These are phyloP conservation scores for Drosophila eugracilis DNA, from an alignment of 1,140 invertebrate genomes.

Conservation along the genomic window DNA sequence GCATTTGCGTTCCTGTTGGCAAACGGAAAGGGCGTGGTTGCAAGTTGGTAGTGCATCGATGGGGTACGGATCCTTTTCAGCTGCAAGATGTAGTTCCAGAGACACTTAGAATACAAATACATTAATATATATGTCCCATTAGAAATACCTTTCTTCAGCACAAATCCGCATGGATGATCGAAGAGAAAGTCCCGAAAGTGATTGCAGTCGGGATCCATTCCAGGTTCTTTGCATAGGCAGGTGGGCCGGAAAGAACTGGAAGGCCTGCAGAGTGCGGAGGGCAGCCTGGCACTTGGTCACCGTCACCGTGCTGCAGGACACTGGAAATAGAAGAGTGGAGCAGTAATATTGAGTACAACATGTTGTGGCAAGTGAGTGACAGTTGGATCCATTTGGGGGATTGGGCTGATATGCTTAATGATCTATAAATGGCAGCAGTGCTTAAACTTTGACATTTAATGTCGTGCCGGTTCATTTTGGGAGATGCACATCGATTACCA, in stretches of 20 bases:
- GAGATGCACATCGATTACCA: slow-evolving; percentile 69
- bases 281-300: slow-evolving; percentile 96
- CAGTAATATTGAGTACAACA: slow-evolving; percentile 18
- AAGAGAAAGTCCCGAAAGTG: slow-evolving; percentile 96
- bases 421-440: slow-evolving; percentile 78
- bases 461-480: slow-evolving; percentile 56
- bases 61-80: slow-evolving; percentile 94
- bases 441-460: slow-evolving; percentile 74
- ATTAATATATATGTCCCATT: not conserved
- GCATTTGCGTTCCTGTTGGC: slow-evolving; percentile 91
- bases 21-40: slow-evolving; percentile 93
- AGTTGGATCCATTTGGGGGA: slow-evolving; percentile 36
- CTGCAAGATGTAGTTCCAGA: slow-evolving; percentile 47
- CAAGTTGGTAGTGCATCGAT: slow-evolving; percentile 94
- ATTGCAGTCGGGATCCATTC: slow-evolving; percentile 95
- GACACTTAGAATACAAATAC: rapidly evolving
- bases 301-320: slow-evolving; percentile 95
- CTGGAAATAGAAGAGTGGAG: slow-evolving; percentile 86
- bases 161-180: slow-evolving; percentile 95
- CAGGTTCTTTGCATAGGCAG: slow-evolving; percentile 94
- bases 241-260: slow-evolving; percentile 96
- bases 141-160: slow-evolving; percentile 91
- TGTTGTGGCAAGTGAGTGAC: slow-evolving; percentile 39
- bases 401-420: slow-evolving; percentile 63
- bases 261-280: slow-evolving; percentile 93